Evolutionary conservation across 2,113 vertebrate species (phyloP), one percentile per base, ranked within the genome.

Genomic region (Struthio camelus): DNA sequence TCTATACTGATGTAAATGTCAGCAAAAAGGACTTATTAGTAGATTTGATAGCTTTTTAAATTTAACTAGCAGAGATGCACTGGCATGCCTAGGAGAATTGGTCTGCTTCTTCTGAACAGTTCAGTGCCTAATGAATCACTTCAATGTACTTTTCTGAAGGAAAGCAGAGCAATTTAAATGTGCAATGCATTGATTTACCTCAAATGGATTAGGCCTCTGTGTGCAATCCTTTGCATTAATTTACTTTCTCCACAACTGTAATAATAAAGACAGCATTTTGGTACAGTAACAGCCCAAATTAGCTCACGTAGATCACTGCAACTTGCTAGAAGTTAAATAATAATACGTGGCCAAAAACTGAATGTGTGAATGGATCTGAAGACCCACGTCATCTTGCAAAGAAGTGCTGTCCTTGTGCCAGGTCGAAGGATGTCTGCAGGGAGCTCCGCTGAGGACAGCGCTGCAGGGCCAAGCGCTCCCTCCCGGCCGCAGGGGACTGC

Each of bases 31-130:
- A 97, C 97, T 98, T 98, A 94, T 97, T 98, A 98, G 93, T 97
- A 96, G 94, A 95, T 98, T 96, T 98, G 98, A 98, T 97, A 98
- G 97, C 97, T 98, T 98, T 98, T 98, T 96, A 98, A 97, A 98
- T 98, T 97, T 98, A 97, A 96, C 96, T 96, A 96, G 95, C 93
- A 80, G 96, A 97, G 97, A 97, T 98, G 96, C 97, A 92, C 77
- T 94, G 97, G 94, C 91, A 96, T 97, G 97, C 96, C 95, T 97
- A 85, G 75, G 97, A 98, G 96, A 97, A 97, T 95, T 96, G 97
- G 62, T 94, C 93, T 97, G 89, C 97, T 97, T 97, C 97, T 97
- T 96, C 93, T 91, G 97, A 98, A 95, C 90, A 96, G 96, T 97
- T 97, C 96, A 94, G 90, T 96, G 96, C 87, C 94, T 97, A 97